These are phyloP conservation scores for Gobiocypris rarus DNA, from an alignment of 2,113 vertebrate genomes.

Conservation along the genomic window DNA sequence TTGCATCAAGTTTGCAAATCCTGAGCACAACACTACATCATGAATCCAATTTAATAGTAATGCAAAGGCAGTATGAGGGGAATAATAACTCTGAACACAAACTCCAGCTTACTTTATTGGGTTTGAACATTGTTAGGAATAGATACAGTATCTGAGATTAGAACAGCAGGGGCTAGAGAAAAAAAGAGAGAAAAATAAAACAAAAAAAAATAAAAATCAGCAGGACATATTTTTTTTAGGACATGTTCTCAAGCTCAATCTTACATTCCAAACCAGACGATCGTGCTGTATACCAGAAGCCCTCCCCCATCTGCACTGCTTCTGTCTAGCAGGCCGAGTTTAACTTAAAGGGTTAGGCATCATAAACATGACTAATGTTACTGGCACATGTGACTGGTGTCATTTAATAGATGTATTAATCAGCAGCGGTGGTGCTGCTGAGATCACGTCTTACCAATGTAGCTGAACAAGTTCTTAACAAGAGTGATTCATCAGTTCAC, in stretches of 20 bases:
- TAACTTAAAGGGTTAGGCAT: neutral
- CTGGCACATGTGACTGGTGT: conserved; percentile 20
- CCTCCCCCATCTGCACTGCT: neutral
- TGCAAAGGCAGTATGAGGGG: neutral
- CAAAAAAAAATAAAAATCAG: neutral
- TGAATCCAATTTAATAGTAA: conserved; percentile 7
- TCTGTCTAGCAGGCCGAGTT: neutral
- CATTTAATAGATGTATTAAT: conserved; percentile 27
- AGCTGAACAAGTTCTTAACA: conserved; percentile 16
- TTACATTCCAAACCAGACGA: neutral
- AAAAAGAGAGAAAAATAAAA: neutral
- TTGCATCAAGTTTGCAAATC: conserved; percentile 1
- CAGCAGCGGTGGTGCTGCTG: neutral
- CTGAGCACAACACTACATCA: neutral
- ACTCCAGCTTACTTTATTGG: neutral
- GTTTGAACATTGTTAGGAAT: neutral
- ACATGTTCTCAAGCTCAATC: neutral
- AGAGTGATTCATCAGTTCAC: conserved; percentile 17
- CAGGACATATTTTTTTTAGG: neutral
- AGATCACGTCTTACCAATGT: neutral
- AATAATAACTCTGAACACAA: conserved; percentile 7
- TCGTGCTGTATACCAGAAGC: neutral
- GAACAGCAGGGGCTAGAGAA: neutral
- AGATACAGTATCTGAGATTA: neutral
- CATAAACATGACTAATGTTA: conserved; percentile 39